Evolutionary conservation across 2,888 invertebrate species (phyloP).

Genomic region (Atrina japonica): DNA sequence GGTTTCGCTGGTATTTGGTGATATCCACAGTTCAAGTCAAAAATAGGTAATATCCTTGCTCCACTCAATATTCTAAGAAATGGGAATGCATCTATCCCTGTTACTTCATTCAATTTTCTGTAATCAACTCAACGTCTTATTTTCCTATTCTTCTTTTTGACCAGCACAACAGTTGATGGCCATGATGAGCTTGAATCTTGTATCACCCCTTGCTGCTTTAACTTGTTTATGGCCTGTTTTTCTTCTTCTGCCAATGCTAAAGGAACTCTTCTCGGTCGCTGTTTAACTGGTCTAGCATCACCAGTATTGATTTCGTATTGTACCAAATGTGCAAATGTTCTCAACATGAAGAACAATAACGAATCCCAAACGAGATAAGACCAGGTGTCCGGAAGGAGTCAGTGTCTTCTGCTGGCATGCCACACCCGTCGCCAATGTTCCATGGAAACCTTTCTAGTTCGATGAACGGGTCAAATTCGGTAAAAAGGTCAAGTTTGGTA

Average conservation of each 20-base stretch:
- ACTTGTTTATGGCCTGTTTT: constrained; percentile 40
- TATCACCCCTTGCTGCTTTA: constrained; percentile 34
- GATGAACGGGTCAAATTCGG: too few relatives aligned
- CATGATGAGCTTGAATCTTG: constrained; percentile 42
- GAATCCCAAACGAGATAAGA: too few relatives aligned
- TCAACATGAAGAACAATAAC: too few relatives aligned
- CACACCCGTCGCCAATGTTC: too few relatives aligned
- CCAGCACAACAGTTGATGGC: constrained; percentile 29
- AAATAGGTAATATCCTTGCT: constrained; percentile 27
- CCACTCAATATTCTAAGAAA: constrained; percentile 23
- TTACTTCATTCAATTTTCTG: constrained; percentile 28
- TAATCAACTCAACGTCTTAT: constrained; percentile 36
- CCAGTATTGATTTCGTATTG: constrained; percentile 47
- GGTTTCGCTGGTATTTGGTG: constrained; percentile 32
- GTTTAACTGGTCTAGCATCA: constrained; percentile 40
- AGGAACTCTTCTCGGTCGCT: constrained; percentile 39
- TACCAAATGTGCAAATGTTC: too few relatives aligned
- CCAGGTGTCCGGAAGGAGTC: too few relatives aligned
- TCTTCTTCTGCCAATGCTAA: constrained; percentile 43
- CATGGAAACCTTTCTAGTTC: too few relatives aligned
- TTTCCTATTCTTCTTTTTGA: constrained; percentile 31
- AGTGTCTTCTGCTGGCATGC: too few relatives aligned
- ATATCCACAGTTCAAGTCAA: constrained; percentile 33
- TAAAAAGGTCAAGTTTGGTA: too few relatives aligned
- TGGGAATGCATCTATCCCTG: constrained; percentile 30